Percentiles rank a stretch among this genome's conserved stretches.
phyloP scores from a whole-genome alignment of 2,113 vertebrate species.

The Ammodytes dubius region DNA sequence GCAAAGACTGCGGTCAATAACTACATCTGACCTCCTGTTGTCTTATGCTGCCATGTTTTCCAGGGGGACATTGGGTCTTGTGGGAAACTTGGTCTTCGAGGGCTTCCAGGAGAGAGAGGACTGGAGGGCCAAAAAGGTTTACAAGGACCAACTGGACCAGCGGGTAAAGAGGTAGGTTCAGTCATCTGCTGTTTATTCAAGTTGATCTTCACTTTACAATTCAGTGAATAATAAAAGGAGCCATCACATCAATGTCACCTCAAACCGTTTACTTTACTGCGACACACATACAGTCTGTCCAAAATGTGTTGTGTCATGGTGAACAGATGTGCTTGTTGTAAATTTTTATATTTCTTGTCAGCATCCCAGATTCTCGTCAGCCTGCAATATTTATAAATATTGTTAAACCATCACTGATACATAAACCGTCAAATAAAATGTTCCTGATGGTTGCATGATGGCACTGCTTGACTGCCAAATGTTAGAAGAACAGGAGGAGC shows the following conservation, averaged over 20 bases:
- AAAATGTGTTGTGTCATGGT: background rate
- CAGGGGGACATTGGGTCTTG: constrained; percentile 86
- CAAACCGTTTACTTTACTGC: background rate
- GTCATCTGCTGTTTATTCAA: constrained; percentile 3
- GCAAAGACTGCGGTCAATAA: background rate
- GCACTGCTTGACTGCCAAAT: background rate
- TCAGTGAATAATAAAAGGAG: constrained; percentile 18
- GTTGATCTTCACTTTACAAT: background rate
- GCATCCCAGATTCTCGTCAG: background rate
- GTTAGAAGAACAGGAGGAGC: background rate
- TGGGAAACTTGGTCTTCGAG: constrained; percentile 81
- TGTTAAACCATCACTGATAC: constrained; percentile 7
- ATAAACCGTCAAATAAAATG: constrained; percentile 33
- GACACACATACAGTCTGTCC: background rate
- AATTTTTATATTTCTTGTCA: background rate
- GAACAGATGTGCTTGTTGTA: constrained; percentile 34
- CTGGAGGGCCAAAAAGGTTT: constrained; percentile 79
- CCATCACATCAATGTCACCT: background rate
- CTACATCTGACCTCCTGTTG: constrained; percentile 1
- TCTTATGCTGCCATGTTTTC: background rate
- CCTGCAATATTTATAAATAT: background rate
- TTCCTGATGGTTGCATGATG: constrained; percentile 9
- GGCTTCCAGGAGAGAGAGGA: constrained; percentile 83
- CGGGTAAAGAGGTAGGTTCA: constrained; percentile 85
- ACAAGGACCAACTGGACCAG: constrained; percentile 77